phyloP scores from a whole-genome alignment of 1,140 invertebrate species.

The Parapsyche elsis region DNA sequence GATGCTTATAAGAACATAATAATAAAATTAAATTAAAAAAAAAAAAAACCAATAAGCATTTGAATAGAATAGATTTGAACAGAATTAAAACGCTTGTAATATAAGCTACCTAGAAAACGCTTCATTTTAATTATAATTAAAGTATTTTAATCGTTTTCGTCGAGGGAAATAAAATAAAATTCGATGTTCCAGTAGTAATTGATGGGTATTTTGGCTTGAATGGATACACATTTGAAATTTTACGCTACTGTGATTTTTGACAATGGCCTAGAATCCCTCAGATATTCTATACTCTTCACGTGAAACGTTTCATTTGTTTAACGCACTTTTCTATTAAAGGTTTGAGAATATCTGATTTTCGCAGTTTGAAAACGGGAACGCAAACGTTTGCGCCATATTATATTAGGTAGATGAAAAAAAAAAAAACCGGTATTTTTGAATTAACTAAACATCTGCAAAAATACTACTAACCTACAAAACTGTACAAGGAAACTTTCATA shows the following conservation, averaged over 20 bases:
- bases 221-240: conserved; percentile 8
- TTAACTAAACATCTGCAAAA: no score
- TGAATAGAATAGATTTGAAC: no score
- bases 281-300: conserved; percentile 12
- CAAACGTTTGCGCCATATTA: neutral
- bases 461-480: no score
- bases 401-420: neutral
- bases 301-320: conserved; percentile 20
- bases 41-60: no score
- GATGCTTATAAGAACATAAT: neutral
- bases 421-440: neutral
- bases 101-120: no score
- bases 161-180: no score
- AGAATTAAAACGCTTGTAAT: no score
- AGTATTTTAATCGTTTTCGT: no score
- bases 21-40: no score
- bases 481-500: no score
- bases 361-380: neutral
- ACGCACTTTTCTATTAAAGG: neutral
- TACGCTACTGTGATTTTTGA: conserved; percentile 9
- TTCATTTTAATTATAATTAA: no score
- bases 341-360: conserved; percentile 2
- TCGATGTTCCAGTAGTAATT: no score
- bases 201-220: neutral
- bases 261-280: neutral